Base-by-base conservation (phyloP, 2,113 vertebrate genomes). In the Ochotona princeps region DNA sequence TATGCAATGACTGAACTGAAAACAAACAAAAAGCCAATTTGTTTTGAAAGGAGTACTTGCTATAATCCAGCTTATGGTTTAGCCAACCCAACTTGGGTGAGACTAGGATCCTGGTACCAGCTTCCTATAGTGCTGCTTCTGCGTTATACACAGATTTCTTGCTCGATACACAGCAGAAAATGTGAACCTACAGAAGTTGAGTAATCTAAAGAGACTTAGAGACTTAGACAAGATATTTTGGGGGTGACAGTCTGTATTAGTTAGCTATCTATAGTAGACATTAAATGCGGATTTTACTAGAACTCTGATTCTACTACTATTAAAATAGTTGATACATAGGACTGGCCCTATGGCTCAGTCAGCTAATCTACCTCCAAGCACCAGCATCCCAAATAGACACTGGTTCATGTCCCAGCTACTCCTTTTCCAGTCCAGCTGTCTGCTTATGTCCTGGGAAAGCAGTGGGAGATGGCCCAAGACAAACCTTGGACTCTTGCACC, bases 321-420 rank as follows among this genome's bases (percentile, higher is more conserved):
- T 75, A 75, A 86, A 76, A 76, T 72, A 95, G 74, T 26, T 89
- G 60, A 81, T 18, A 7, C n/a, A n/a, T n/a, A n/a, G n/a, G n/a
- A n/a, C n/a, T n/a, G n/a, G n/a, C n/a, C n/a, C n/a, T n/a, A n/a
- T n/a, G n/a, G n/a, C n/a, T n/a, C n/a, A n/a, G n/a, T n/a, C n/a
- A n/a, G n/a, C n/a, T n/a, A n/a, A n/a, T n/a, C n/a, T n/a, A n/a
- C n/a, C n/a, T n/a, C n/a, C n/a, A n/a, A n/a, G n/a, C n/a, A n/a
- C n/a, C n/a, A n/a, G n/a, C n/a, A n/a, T n/a, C n/a, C n/a, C n/a
- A n/a, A n/a, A n/a, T n/a, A n/a, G n/a, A n/a, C n/a, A n/a, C n/a
- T n/a, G n/a, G n/a, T n/a, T n/a, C n/a, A n/a, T n/a, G n/a, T n/a
- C n/a, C n/a, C n/a, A n/a, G n/a, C n/a, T n/a, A n/a, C n/a, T n/a